Evolutionary conservation across 2,888 invertebrate genomes (phyloP), one percentile per base, ranked within the genome.

Genomic region (Cistogaster globosa): DNA sequence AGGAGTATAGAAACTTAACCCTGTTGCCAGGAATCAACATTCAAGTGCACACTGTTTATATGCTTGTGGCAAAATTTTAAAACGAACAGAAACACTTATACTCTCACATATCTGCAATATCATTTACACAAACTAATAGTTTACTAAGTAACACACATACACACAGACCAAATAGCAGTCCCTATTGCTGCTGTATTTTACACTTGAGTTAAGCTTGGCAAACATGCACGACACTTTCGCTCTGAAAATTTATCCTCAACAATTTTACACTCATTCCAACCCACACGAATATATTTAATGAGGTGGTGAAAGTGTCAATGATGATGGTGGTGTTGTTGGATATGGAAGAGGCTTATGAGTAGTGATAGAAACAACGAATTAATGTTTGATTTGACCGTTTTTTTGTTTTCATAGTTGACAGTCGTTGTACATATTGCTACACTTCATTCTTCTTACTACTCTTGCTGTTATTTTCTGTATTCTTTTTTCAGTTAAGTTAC

Each of bases 171-270:
- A 67, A 32, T 62, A 67, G 57, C 38, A 48, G n/a, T 20, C 67
- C 74, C 69, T 80, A 79, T 83, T 85, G 84, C 83, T 85, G 84
- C 36, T 86, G 75, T 78, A 85, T 86, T 86, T 84, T 84, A 80
- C 90, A 90, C 90, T 90, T 89, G 88, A 91, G 90, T 90, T 90
- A 91, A 90, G 90, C 90, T 90, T 88, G 88, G 88, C 90, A 91
- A 90, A 90, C 90, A 90, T 90, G 90, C 90, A 89, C 89, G 88
- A 88, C 88, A 55, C 57, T 75, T n/a, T 55, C 22, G 18, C 58
- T 71, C 36, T 51, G 55, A 69, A 57, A 51, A 74, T 26, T 48
- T 67, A 26, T 83, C 57, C 60, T 42, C 51, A 57, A 60, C 26
- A 18, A 16, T 62, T 67, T 60, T n/a, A 65, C 22, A 77, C 26